A percentile compares a stretch with the other conserved stretches of the same genome.
phyloP scores from a whole-genome alignment of 2,113 vertebrate species.

The Oplegnathus fasciatus region DNA sequence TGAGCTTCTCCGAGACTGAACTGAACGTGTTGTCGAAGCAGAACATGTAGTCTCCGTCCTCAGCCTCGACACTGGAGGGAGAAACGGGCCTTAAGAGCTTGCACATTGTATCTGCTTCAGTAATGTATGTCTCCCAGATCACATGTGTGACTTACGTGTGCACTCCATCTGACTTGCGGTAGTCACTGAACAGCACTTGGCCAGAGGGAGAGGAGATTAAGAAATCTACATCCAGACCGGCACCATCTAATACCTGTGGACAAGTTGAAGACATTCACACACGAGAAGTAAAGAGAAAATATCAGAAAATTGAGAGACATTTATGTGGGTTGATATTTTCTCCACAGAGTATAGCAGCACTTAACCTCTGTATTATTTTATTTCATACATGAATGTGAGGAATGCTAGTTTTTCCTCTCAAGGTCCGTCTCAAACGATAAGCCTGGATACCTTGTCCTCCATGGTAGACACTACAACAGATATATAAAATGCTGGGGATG shows the following conservation, averaged over 20 bases:
- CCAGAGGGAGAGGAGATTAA: slow-evolving; percentile 90
- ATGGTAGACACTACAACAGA: slow-evolving; percentile 24
- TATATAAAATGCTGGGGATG: background rate
- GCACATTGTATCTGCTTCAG: background rate
- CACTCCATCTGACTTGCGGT: slow-evolving; percentile 95
- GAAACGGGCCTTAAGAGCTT: background rate
- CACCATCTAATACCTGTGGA: slow-evolving; percentile 93
- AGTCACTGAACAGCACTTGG: slow-evolving; percentile 90
- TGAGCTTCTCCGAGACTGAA: slow-evolving; percentile 95
- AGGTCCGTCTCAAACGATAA: background rate
- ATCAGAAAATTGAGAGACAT: background rate
- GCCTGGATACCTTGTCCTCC: background rate
- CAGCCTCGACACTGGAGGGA: slow-evolving; percentile 91
- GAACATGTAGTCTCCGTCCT: slow-evolving; percentile 98
- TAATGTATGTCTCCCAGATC: slow-evolving; percentile 44
- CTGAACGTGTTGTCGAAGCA: slow-evolving; percentile 99
- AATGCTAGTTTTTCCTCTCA: background rate
- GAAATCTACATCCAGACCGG: slow-evolving; percentile 96
- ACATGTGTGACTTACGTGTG: slow-evolving; percentile 90
- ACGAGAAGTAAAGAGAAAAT: background rate
- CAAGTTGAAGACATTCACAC: slow-evolving; percentile 3
- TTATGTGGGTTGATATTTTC: background rate
- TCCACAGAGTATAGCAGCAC: background rate
- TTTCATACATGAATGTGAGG: background rate
- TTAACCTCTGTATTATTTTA: background rate